Evolutionary conservation across 2,888 invertebrate genomes (phyloP), one percentile per base, ranked within the genome.

Genomic region (Chrysomela aeneicollis): DNA sequence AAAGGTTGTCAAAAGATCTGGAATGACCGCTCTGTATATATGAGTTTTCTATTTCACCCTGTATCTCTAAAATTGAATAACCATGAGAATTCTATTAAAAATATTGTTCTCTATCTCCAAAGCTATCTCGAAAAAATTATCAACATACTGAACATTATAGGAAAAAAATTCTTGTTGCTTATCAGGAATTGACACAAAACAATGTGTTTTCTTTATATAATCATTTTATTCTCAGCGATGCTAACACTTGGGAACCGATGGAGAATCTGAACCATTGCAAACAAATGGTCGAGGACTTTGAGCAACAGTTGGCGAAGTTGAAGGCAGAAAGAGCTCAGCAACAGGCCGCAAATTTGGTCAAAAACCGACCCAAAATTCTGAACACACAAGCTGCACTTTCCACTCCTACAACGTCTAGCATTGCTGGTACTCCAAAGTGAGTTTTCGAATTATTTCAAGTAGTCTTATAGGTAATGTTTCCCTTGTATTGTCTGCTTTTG

Each of bases 211-310:
- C 3, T 30, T 46, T 3, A 42, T 42, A 37, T 66, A 49, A 47
- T 58, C 5, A 22, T 19, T 59, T 49, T 58, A 59, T 62, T 76
- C 65, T 26, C 70, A 91, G 91, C 77, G 90, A 92, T 66, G 89
- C 91, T 73, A 93, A 93, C 78, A 93, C 93, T 4, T 94, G 94
- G 94, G 94, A 94, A 79, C 92, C 93, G 0, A 87, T 90, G 22
- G 87, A 89, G 60, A 90, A 92, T 78, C 87, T 94, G 78, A 88
- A 89, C 65, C 89, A 90, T 1, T 94, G 93, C 76, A 91, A 91
- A 77, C 88, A 89, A 75, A 83, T 93, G 63, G 82, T 94, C 59
- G 92, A 93, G 67, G 91, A 92, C 51, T 94, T 93, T 76, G 93
- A 94, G 79, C 89, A 89, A 73, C 91, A 91, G 76, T 83, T 92